These are phyloP conservation scores for Sarcophaga carnaria DNA, from an alignment of 2,888 invertebrate genomes.

Conservation along the genomic window DNA sequence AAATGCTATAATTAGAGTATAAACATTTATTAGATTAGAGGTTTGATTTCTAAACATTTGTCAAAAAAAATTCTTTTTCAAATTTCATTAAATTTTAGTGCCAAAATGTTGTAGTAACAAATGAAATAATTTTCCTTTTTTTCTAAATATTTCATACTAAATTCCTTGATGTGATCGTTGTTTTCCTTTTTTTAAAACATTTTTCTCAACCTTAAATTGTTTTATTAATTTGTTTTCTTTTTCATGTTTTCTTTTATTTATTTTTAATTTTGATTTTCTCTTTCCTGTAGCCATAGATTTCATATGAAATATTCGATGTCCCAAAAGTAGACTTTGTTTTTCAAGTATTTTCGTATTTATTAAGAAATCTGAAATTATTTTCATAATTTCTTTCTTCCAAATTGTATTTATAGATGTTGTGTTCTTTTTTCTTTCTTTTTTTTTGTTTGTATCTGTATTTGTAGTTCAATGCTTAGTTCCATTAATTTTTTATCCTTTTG, in stretches of 20 bases:
- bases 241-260: constrained; percentile 27
- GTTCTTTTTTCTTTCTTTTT: constrained; percentile 22
- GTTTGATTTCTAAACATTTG: not conserved
- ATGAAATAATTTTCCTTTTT: not conserved
- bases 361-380: not conserved
- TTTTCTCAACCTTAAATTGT: constrained; percentile 1
- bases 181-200: not conserved
- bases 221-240: constrained; percentile 5
- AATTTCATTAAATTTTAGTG: not conserved
- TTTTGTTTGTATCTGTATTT: not conserved
- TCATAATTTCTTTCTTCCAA: not conserved
- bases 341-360: constrained; percentile 26
- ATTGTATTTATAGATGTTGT: constrained; percentile 53
- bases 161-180: not conserved
- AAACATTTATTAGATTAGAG: constrained; percentile 3
- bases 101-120: constrained; percentile 55
- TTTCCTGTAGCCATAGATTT: constrained; percentile 48
- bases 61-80: not conserved
- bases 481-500: not conserved
- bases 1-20: not conserved
- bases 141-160: constrained; percentile 1
- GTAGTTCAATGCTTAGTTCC: constrained; percentile 56
- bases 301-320: constrained; percentile 54
- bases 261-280: constrained; percentile 12
- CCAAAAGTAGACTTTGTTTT: constrained; percentile 54